Evolutionary conservation across 2,113 vertebrate species (phyloP).

Genomic region (Copsychus sechellarum): DNA sequence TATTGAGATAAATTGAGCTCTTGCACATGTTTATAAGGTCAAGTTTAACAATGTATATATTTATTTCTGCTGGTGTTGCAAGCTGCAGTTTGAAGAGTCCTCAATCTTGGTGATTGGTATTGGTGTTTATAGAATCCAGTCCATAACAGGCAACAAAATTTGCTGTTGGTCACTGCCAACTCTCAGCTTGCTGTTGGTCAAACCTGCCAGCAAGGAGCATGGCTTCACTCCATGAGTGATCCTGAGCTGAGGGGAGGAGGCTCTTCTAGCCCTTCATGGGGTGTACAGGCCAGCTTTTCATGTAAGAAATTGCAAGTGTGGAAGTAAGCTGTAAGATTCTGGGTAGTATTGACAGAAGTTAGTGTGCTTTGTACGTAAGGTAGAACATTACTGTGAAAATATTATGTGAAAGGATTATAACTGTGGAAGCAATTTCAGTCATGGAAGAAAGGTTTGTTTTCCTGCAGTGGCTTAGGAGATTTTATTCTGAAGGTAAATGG

Average conservation of each 20-base stretch:
- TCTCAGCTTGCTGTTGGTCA: neutral
- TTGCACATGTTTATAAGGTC: slow-evolving; percentile 19
- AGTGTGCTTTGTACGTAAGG: neutral
- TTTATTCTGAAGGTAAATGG: neutral
- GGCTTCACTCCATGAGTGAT: neutral
- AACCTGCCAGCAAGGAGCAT: rapidly evolving
- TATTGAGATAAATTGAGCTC: slow-evolving; percentile 17
- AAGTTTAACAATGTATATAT: slow-evolving; percentile 20
- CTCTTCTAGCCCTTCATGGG: neutral
- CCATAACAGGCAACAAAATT: slow-evolving; percentile 16
- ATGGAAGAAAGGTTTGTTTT: neutral
- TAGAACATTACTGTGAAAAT: slow-evolving; percentile 27
- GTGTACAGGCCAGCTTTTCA: neutral
- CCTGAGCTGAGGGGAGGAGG: neutral
- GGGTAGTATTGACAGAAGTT: neutral
- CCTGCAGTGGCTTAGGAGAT: neutral
- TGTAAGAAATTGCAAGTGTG: neutral
- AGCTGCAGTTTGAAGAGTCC: neutral
- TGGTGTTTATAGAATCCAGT: neutral
- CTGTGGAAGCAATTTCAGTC: neutral
- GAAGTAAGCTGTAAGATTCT: neutral
- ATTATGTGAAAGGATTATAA: neutral
- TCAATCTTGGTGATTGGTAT: neutral
- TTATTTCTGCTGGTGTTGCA: slow-evolving; percentile 32
- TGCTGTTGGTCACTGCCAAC: neutral